Conservation (phyloP, 2,113 vertebrate species). For the Xiphophorus couchianus region DNA sequence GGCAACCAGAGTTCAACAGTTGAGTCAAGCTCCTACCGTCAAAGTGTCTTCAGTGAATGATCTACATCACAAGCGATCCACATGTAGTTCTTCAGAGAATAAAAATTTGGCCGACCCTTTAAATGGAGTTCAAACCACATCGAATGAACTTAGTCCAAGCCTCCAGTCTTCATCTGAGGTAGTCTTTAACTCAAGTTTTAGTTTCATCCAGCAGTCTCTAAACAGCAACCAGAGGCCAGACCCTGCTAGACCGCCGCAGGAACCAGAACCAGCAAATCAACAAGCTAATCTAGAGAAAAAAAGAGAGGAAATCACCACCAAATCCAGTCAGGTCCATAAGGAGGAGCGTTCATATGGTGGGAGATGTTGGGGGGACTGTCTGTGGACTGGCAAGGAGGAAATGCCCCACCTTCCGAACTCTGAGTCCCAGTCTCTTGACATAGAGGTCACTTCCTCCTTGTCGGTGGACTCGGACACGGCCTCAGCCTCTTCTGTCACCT, state of each 20-base stretch:
- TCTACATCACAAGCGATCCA: constrained; percentile 13
- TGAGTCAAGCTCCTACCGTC: constrained; percentile 35
- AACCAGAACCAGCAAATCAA: constrained; percentile 21
- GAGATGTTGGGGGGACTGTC: constrained; percentile 62
- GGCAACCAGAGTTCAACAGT: constrained; percentile 26
- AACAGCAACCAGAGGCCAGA: constrained; percentile 37
- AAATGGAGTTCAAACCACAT: neutral
- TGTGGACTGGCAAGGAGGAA: constrained; percentile 42
- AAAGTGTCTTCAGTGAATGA: constrained; percentile 33
- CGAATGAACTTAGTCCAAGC: constrained; percentile 17
- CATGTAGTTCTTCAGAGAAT: constrained; percentile 27
- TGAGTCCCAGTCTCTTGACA: constrained; percentile 71
- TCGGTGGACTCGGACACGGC: constrained; percentile 76
- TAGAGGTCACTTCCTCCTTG: constrained; percentile 74
- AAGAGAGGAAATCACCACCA: constrained; percentile 8
- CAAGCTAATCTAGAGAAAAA: constrained; percentile 14
- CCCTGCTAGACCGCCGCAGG: neutral
- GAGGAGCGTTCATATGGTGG: constrained; percentile 24
- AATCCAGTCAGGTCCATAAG: constrained; percentile 26
- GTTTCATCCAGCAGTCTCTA: constrained; percentile 89
- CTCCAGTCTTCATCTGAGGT: constrained; percentile 17
- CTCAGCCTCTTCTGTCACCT: constrained; percentile 83
- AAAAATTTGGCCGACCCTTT: constrained; percentile 5
- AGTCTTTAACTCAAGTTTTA: constrained; percentile 87
- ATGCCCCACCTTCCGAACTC: constrained; percentile 46